Base-by-base conservation (phyloP, 2,888 invertebrate genomes). In the Campoletis raptor region DNA sequence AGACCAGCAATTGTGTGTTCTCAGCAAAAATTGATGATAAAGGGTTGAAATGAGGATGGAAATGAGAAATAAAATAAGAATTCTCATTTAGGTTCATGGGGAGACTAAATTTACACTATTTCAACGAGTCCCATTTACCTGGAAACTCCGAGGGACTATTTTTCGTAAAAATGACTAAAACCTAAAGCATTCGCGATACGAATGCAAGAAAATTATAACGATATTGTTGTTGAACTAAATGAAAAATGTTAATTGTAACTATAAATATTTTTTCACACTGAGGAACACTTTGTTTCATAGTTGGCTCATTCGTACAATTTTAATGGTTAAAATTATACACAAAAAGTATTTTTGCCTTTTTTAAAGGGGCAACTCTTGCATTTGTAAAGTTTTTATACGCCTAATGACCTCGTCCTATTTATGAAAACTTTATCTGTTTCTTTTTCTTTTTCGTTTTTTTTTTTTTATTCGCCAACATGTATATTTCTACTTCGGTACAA, bases 341-440 rank as follows among this genome's bases (percentile, higher is more conserved):
- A 48, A 48, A 70, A 30, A 70, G 30, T 4, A 30, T 12, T 18
- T 24, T 15, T 18, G 36, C 37, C 30, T 7, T 40, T 40, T 24
- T 74, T 12, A 54, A 37, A 36, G 24, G 9, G 42, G 40, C 57
- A 57, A 52, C 24, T 61, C 21, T 57, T 7, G 21, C 45, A 21
- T 21, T 42, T 57, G 24, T 61, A 18, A 7, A 57, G 57, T 57
- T 21, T 61, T 61, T 9, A 57, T 42, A n/a, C 40, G 24, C 57
- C 24, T 42, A 74, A 74, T 74, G 74, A 74, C 61, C 18, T 74
- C 57, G 57, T 74, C 9, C 57, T 24, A 74, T 74, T 74, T 74
- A 74, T 30, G 61, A 21, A 57, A 30, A 48, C 30, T 40, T 36
- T 21, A 24, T 64, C 52, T 64, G 52, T 79, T 69, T 45, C 66